These are phyloP conservation scores for Saimiri boliviensis DNA, from an alignment of 2,113 vertebrate genomes.

Conservation along the genomic window DNA sequence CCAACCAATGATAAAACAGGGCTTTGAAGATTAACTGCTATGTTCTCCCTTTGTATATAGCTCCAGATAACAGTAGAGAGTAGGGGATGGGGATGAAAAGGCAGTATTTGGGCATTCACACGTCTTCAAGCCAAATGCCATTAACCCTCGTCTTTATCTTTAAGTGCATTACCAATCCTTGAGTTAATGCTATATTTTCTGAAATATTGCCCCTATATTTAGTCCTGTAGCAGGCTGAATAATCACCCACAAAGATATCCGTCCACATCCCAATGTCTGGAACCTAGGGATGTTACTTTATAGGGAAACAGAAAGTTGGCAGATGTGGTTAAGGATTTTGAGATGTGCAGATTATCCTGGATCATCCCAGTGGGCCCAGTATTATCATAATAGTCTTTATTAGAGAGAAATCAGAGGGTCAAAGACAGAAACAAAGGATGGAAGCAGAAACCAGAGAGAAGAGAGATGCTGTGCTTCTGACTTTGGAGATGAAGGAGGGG, in stretches of 20 bases:
- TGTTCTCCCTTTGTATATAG: neutral
- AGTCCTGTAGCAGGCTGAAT: neutral
- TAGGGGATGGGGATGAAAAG: neutral
- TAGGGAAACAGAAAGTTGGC: neutral
- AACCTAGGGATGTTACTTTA: neutral
- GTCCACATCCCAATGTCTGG: neutral
- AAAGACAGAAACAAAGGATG: neutral
- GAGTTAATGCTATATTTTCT: neutral
- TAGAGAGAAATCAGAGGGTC: neutral
- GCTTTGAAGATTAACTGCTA: neutral
- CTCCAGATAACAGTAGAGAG: neutral
- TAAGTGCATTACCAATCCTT: neutral
- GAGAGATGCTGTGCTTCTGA: neutral
- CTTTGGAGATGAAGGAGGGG: neutral
- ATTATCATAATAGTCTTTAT: neutral
- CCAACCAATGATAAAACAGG: neutral
- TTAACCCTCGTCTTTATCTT: neutral
- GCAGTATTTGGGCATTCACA: neutral
- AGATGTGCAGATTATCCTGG: neutral
- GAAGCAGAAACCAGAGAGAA: neutral
- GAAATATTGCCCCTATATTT: neutral
- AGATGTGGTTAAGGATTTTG: neutral
- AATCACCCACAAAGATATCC: neutral
- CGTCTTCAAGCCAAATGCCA: neutral
- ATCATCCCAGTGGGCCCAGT: neutral